phyloP scores from a whole-genome alignment of 2,888 invertebrate genomes.

The Drosophila fungiperda region DNA sequence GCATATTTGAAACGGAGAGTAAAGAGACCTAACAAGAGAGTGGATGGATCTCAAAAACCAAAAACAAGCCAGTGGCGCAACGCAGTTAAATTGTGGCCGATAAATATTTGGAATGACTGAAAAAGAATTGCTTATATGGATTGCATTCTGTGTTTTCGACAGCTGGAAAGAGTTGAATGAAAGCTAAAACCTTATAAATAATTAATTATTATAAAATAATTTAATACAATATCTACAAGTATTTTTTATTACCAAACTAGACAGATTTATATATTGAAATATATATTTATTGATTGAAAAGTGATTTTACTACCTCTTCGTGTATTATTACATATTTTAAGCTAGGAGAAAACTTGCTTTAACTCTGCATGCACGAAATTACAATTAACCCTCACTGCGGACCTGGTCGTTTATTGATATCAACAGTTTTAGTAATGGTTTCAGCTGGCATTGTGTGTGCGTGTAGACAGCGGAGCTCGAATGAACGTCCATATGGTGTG shows the following conservation, averaged over 20 bases:
- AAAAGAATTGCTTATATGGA: neutral
- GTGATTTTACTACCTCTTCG: neutral
- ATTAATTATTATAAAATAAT: neutral
- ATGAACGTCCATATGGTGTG: slow-evolving; percentile 44
- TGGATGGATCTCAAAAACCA: slow-evolving; percentile 35
- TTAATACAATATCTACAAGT: neutral
- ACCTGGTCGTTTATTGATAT: slow-evolving; percentile 56
- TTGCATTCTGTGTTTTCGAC: neutral
- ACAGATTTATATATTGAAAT: neutral
- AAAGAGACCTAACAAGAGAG: slow-evolving; percentile 25
- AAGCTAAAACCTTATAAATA: neutral
- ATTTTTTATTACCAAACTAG: neutral
- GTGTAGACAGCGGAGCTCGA: slow-evolving; percentile 30
- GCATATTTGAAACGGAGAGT: slow-evolving; percentile 45
- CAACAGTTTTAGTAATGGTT: slow-evolving; percentile 66
- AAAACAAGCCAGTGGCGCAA: slow-evolving; percentile 40
- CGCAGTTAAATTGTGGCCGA: slow-evolving; percentile 29
- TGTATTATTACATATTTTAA: neutral
- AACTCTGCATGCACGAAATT: neutral
- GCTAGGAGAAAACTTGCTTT: neutral
- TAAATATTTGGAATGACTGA: neutral
- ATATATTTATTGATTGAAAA: neutral
- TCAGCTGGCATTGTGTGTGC: slow-evolving; percentile 58
- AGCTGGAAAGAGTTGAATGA: neutral
- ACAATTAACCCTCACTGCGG: slow-evolving; percentile 32